Conservation (phyloP, 2,797 vertebrate species). For the Pteropus rufus region DNA sequence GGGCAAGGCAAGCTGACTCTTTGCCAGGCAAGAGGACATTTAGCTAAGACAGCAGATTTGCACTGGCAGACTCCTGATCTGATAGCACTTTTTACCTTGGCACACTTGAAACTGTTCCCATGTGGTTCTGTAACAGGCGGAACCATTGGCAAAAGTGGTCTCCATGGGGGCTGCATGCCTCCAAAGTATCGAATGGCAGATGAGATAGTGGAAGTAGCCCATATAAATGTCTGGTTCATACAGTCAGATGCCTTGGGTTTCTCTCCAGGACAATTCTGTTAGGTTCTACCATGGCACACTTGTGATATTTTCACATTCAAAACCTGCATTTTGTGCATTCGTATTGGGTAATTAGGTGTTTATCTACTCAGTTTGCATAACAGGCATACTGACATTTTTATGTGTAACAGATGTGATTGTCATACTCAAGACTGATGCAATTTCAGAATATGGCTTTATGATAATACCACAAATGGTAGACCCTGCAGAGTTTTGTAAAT, state of each 20-base stretch:
- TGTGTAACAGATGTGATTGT: not conserved
- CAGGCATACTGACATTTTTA: slow-evolving; percentile 34
- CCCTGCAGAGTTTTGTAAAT: slow-evolving; percentile 36
- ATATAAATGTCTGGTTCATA: not conserved
- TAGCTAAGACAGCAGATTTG: not conserved
- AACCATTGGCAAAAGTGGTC: not conserved
- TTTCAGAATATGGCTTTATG: slow-evolving; percentile 41
- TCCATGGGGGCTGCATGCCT: not conserved
- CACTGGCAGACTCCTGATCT: not conserved
- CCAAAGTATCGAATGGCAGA: not conserved
- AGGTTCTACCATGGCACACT: not conserved
- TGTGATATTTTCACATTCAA: not conserved
- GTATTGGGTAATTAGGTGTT: not conserved
- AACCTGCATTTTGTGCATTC: not conserved
- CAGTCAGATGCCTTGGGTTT: not conserved
- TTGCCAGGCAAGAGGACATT: not conserved
- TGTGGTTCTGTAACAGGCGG: not conserved
- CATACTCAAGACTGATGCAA: not conserved
- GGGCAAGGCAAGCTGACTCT: not conserved
- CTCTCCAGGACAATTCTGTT: not conserved
- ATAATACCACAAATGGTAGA: not conserved
- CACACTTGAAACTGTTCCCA: not conserved
- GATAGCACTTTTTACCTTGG: not conserved
- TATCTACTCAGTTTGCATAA: not conserved
- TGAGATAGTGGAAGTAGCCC: not conserved